These are phyloP conservation scores for Myodes glareolus DNA, from an alignment of 2,113 vertebrate species.

Conservation along the genomic window DNA sequence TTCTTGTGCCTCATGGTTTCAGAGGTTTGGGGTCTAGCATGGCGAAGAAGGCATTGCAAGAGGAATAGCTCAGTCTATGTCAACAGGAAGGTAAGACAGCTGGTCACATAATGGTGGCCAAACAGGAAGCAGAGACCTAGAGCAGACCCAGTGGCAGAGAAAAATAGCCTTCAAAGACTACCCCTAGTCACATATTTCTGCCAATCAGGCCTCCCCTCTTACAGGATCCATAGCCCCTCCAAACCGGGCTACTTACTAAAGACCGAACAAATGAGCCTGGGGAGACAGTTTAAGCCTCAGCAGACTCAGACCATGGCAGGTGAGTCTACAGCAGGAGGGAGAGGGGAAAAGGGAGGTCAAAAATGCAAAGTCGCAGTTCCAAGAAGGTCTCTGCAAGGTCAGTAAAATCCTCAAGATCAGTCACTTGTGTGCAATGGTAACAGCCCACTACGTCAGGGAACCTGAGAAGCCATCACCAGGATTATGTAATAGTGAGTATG, in stretches of 20 bases:
- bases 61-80: background rate
- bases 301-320: background rate
- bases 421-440: background rate
- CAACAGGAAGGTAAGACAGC: background rate
- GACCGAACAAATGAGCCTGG: background rate
- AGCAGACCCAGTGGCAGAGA: background rate
- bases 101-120: background rate
- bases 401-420: background rate
- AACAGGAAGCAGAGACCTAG: background rate
- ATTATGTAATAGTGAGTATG: background rate
- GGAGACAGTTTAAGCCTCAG: background rate
- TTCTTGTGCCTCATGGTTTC: background rate
- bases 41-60: background rate
- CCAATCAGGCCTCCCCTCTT: background rate
- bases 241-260: background rate
- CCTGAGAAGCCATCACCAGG: background rate
- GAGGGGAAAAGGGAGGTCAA: background rate
- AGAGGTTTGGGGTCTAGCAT: background rate
- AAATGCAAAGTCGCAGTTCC: background rate
- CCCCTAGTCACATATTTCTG: background rate
- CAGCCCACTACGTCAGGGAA: fast-evolving
- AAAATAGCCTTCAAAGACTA: background rate
- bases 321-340: background rate
- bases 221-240: background rate
- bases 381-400: background rate